These are phyloP conservation scores for Drosophila malerkotliana DNA, from an alignment of 1,140 invertebrate genomes.

Conservation along the genomic window DNA sequence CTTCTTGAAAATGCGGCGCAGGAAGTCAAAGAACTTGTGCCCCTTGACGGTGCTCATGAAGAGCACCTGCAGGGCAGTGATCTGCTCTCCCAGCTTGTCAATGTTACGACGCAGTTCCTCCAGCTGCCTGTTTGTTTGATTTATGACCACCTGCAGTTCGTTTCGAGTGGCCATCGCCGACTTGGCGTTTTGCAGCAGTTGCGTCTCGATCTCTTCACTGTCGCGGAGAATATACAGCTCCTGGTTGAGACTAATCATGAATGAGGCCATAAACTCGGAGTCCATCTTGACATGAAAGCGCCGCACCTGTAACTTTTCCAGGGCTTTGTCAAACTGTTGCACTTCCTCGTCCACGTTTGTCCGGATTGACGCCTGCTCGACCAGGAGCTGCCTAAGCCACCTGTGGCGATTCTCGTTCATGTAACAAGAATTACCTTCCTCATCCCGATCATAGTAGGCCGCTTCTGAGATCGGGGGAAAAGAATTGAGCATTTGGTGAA, in stretches of 20 bases:
- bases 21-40: conserved; percentile 90
- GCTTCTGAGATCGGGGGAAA: conserved; percentile 45
- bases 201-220: conserved; percentile 89
- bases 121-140: conserved; percentile 86
- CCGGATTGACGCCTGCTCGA: conserved; percentile 87
- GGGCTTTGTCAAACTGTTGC: conserved; percentile 87
- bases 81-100: conserved; percentile 85
- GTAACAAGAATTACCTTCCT: conserved; percentile 52
- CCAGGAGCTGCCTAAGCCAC: conserved; percentile 84
- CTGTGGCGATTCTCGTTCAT: conserved; percentile 67
- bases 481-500: background rate
- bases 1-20: conserved; percentile 91
- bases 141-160: conserved; percentile 84
- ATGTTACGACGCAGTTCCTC: conserved; percentile 86
- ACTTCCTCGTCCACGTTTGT: conserved; percentile 86
- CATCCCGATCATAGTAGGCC: conserved; percentile 52
- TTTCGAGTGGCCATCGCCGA: conserved; percentile 84
- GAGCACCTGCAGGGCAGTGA: conserved; percentile 85
- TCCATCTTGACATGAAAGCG: conserved; percentile 87
- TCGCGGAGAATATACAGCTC: conserved; percentile 91
- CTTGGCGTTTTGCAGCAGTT: conserved; percentile 86
- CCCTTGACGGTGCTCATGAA: conserved; percentile 87
- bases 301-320: conserved; percentile 86
- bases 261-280: conserved; percentile 87
- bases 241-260: conserved; percentile 90